Evolutionary conservation across 2,797 vertebrate species (phyloP).

Genomic region (Xenopus petersii): DNA sequence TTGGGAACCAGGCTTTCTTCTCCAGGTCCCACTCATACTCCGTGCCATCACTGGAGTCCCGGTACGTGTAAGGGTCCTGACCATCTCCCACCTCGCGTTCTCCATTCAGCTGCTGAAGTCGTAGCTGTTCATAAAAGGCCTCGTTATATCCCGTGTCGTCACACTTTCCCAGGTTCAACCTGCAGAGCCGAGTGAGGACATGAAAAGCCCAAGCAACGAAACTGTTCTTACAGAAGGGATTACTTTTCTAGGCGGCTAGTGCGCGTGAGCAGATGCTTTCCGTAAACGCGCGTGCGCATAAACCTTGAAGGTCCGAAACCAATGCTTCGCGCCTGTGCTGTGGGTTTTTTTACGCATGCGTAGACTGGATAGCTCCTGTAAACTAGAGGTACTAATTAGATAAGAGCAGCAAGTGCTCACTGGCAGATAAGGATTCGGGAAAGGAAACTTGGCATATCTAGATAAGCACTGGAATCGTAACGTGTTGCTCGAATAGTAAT

Average conservation of each 20-base stretch:
- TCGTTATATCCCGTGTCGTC: slow-evolving; percentile 69
- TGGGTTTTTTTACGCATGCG: background rate
- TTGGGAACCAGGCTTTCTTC: slow-evolving; percentile 85
- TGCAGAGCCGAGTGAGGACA: background rate
- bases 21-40: slow-evolving; percentile 85
- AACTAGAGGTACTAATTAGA: no score
- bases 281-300: background rate
- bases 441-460: no score
- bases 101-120: slow-evolving; percentile 81
- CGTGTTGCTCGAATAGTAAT: no score
- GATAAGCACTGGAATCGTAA: no score
- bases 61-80: slow-evolving; percentile 69
- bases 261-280: background rate
- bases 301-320: no score
- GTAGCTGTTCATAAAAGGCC: slow-evolving; percentile 87
- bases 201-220: no score
- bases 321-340: background rate
- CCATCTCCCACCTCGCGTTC: slow-evolving; percentile 54
- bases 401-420: no score
- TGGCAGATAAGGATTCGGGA: no score
- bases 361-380: no score
- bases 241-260: background rate
- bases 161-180: slow-evolving; percentile 62
- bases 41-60: slow-evolving; percentile 75
- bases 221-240: background rate